These are phyloP conservation scores for Momotus momota DNA, from an alignment of 2,797 vertebrate genomes.

Conservation along the genomic window DNA sequence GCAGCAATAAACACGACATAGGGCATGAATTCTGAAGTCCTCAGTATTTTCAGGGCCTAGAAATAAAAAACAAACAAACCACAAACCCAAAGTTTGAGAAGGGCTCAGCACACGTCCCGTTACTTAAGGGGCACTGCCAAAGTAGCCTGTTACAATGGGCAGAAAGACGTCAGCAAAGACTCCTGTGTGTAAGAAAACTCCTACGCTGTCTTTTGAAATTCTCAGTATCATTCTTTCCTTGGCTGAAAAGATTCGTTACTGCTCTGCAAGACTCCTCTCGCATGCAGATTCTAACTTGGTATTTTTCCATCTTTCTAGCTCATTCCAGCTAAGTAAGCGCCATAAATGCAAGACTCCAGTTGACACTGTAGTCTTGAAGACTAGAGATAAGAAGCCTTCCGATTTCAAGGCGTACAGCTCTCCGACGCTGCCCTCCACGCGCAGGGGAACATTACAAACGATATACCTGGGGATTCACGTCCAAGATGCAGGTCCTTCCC, in stretches of 20 bases:
- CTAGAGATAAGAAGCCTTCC: background rate
- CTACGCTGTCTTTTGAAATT: background rate
- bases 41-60: slow-evolving; percentile 94
- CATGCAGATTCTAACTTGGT: background rate
- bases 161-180: background rate
- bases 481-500: slow-evolving; percentile 94
- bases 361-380: background rate
- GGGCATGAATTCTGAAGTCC: slow-evolving; percentile 98
- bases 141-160: background rate
- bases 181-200: background rate
- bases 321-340: background rate
- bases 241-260: background rate
- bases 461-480: slow-evolving; percentile 95
- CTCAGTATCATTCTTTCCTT: background rate
- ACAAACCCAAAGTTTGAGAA: background rate
- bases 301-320: background rate
- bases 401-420: background rate
- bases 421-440: background rate
- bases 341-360: background rate
- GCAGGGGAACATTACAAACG: background rate
- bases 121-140: background rate
- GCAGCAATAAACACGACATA: slow-evolving; percentile 98
- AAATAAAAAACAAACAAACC: slow-evolving; percentile 6
- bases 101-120: background rate
- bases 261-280: background rate